These are phyloP conservation scores for Merluccius polli DNA, from an alignment of 2,797 vertebrate genomes.

Conservation along the genomic window DNA sequence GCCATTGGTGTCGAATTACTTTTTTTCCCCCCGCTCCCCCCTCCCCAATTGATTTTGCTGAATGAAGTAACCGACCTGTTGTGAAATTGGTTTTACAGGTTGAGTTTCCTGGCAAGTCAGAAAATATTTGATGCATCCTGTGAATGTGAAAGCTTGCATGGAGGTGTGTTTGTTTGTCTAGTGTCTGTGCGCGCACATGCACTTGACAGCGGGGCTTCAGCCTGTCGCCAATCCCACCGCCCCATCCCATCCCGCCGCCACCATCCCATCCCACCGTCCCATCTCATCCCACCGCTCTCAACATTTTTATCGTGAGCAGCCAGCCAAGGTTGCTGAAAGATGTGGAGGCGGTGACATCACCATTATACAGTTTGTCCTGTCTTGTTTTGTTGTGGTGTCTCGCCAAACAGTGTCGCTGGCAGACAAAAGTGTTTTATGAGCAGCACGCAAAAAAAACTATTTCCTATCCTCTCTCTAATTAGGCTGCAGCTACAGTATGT, in stretches of 20 bases:
- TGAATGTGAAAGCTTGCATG: neutral
- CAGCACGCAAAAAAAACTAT: neutral
- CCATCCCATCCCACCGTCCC: neutral
- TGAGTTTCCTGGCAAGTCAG: neutral
- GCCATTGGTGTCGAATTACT: neutral
- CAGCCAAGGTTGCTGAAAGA: constrained; percentile 30
- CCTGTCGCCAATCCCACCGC: no score
- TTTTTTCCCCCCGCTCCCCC: neutral
- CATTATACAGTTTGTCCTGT: constrained; percentile 18
- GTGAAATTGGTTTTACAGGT: neutral
- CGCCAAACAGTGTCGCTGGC: constrained; percentile 10
- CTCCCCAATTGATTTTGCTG: neutral
- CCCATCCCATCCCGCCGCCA: neutral
- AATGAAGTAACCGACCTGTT: neutral
- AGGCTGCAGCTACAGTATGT: neutral
- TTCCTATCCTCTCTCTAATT: neutral
- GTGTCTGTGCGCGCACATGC: neutral
- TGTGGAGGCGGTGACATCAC: constrained; percentile 39
- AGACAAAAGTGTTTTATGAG: constrained; percentile 16
- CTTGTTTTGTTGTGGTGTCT: constrained; percentile 17
- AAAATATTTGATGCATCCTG: neutral
- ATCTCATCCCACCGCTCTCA: neutral
- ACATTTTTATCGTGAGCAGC: neutral
- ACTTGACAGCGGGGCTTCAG: neutral
- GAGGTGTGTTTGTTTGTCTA: constrained; percentile 5